Evolutionary conservation across 2,888 invertebrate species (phyloP), one percentile per base, ranked within the genome.

Genomic region (Tenthredo distinguenda): DNA sequence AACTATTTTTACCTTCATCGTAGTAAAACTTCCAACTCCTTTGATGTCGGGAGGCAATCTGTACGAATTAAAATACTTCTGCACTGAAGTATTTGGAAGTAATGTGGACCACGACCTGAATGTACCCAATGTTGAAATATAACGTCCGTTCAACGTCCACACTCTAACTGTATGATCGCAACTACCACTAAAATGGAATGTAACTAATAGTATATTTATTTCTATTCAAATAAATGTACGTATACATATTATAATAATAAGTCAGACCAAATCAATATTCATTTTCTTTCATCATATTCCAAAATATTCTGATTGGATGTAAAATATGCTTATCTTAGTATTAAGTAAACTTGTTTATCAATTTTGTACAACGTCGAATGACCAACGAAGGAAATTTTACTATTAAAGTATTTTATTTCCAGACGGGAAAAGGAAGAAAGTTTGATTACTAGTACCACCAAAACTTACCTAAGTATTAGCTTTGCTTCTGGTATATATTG

Each of bases 71-170:
- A 95, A 94, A n/a, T 94, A 92, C 7, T 92, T 90, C 74, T 92
- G 92, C 7, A 93, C 93, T n/a, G 94, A 93, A 1, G 94, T 93
- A 62, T 92, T 90, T 31, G 92, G 90, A 12, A 92, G 86, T 50
- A 95, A 89, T 65, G 94, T 94, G 40, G 94, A 93, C 96, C 96
- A 97, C 0, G 95, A 94, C 89, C 95, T 94, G 88, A 95, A 95
- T 83, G 97, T 96, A 84, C 98, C 98, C 88, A 98, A 94, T 6
- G 97, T 97, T 88, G 96, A 96, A 88, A 98, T 91, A 89, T 95
- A 95, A 84, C 95, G 95, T 55, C 97, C 97, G 68, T 96, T 95
- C 85, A 97, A 92, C 0, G 96, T 96, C 97, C 97, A 97, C 91
- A 97, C 93, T 84, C 97, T 95, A 86, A 96, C 96, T 77, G 96